Conservation (phyloP, 2,113 vertebrate species). For the Grammomys dolichurus region DNA sequence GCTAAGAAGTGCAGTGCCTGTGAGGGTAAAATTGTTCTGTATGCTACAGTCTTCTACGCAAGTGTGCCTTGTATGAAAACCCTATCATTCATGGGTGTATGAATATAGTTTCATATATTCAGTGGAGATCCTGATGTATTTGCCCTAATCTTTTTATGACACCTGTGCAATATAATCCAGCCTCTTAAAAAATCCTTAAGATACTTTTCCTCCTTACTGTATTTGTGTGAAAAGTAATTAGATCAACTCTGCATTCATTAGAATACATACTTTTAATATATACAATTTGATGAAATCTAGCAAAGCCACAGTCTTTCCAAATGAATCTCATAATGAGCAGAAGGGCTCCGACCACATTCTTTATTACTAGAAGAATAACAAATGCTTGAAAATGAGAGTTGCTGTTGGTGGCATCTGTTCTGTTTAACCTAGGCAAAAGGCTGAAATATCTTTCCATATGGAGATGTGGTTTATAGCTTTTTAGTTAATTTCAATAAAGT, state of each 20-base stretch:
- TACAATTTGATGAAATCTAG: constrained; percentile 48
- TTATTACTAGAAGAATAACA: constrained; percentile 45
- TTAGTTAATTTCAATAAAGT: background rate
- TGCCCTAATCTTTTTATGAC: background rate
- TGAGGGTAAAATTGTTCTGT: constrained; percentile 19
- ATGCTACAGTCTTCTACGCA: constrained; percentile 45
- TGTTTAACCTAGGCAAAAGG: background rate
- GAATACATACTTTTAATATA: constrained; percentile 13
- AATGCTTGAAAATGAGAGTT: constrained; percentile 20
- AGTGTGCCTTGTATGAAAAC: constrained; percentile 58
- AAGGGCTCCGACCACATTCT: constrained; percentile 10
- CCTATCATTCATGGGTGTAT: constrained; percentile 11
- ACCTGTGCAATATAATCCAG: constrained; percentile 2
- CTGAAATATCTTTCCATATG: constrained; percentile 28
- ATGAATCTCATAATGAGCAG: constrained; percentile 5
- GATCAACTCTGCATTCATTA: constrained; percentile 38
- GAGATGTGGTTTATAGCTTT: background rate
- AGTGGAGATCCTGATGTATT: background rate
- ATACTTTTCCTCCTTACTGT: constrained; percentile 20
- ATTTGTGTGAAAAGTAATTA: constrained; percentile 21
- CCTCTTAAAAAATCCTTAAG: constrained; percentile 29
- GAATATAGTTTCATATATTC: constrained; percentile 66
- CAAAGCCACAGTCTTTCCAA: constrained; percentile 47
- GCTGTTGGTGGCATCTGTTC: background rate
- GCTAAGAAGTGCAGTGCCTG: constrained; percentile 53